These are phyloP conservation scores for Sebastes steindachneri DNA, from an alignment of 2,797 vertebrate species.

Conservation along the genomic window DNA sequence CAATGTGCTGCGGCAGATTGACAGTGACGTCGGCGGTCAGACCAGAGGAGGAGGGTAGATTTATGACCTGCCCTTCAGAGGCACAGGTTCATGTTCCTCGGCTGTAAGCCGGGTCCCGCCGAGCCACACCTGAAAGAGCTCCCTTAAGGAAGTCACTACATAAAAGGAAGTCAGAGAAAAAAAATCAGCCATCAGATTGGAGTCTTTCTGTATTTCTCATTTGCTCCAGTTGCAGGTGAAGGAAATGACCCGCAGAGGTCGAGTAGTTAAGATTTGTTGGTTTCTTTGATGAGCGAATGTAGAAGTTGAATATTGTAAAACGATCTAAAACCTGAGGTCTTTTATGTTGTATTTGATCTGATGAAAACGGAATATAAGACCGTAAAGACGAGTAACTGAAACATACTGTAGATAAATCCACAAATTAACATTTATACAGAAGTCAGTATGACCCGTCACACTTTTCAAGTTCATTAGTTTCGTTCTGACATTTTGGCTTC, in stretches of 20 bases:
- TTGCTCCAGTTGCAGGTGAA: slow-evolving; percentile 42
- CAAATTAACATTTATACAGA: background rate
- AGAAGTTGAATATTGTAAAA: slow-evolving; percentile 3
- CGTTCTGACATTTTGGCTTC: slow-evolving; percentile 29
- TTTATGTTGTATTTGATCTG: background rate
- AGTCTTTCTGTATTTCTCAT: slow-evolving; percentile 60
- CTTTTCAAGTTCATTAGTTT: background rate
- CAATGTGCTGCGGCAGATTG: slow-evolving; percentile 66
- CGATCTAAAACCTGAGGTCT: background rate
- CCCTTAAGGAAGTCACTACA: slow-evolving; percentile 40
- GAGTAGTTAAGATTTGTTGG: slow-evolving; percentile 2
- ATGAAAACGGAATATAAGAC: background rate
- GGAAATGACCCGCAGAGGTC: slow-evolving; percentile 37
- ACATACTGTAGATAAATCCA: background rate
- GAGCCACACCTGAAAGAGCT: slow-evolving; percentile 53
- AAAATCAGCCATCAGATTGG: slow-evolving; percentile 21
- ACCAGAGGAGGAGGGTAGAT: slow-evolving; percentile 45
- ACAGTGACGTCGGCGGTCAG: slow-evolving; percentile 54
- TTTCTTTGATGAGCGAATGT: slow-evolving; percentile 30
- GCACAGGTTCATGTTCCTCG: slow-evolving; percentile 29
- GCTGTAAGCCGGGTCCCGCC: background rate
- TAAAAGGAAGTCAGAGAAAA: slow-evolving; percentile 42
- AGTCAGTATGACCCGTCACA: background rate
- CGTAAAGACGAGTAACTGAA: background rate
- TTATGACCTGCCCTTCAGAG: slow-evolving; percentile 59